Base-by-base conservation (phyloP, 2,797 vertebrate genomes). In the Eurystomus glaucurus region DNA sequence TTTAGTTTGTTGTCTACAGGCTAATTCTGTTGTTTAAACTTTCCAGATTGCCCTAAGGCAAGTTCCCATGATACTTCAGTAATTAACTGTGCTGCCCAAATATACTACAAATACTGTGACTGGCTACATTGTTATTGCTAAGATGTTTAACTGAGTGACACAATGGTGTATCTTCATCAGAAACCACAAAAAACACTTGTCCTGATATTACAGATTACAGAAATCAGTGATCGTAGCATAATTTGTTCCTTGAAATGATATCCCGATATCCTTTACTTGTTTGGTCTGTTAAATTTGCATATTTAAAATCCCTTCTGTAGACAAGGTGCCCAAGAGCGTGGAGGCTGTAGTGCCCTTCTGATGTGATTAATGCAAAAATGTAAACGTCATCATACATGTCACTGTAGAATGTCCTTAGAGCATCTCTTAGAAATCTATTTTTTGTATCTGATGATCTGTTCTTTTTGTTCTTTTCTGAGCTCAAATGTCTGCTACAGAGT, bases 31-130 rank as follows among this genome's bases (percentile, higher is more conserved):
- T 66, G 9, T 69, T 75, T 48, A 58, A 60, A 28, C 33, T 70
- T 83, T 85, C 68, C 79, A 81, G 69, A 72, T 81, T 82, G 72
- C 58, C 76, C 70, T 35, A 48, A 78, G 83, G 91, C 82, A 88
- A 88, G 55, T 75, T 93, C 50, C 64, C 45, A 18, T 65, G 70
- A 58, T 45, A 57, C 35, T 86, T 90, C 65, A 88, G 57, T 85
- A 92, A 90, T 88, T 88, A 95, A 78, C 79, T 86, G n/a, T 88
- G 72, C 52, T 92, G 61, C 72, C 60, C 31, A 68, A 62, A 72
- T 23, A 9, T 10, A 21, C 35, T 69, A 54, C 61, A 94, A 72
- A 84, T 94, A 76, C 55, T 92, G 35, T 74, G 55, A 74, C 25
- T 18, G 4, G 43, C 54, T 88, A 33, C 0, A 0, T 83, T 85